Evolutionary conservation across 2,113 vertebrate genomes (phyloP).

Genomic region (Gadus macrocephalus): DNA sequence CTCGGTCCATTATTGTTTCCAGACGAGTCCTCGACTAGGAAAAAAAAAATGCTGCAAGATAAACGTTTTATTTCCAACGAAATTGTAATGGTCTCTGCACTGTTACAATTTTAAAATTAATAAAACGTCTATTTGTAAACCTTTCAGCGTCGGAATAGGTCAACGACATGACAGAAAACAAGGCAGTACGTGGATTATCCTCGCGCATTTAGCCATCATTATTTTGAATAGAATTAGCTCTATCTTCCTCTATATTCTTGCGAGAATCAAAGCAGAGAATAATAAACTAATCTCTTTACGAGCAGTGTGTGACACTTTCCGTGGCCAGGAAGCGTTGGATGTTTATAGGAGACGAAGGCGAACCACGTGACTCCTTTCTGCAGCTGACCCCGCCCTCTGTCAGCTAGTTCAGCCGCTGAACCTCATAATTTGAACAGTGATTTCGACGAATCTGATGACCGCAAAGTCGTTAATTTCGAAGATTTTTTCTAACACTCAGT

Average conservation of each 20-base stretch:
- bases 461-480: too few relatives aligned
- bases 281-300: too few relatives aligned
- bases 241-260: too few relatives aligned
- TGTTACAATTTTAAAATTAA: too few relatives aligned
- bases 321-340: neutral
- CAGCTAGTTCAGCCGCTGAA: slow-evolving; percentile 14
- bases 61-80: too few relatives aligned
- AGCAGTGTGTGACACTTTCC: neutral
- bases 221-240: neutral
- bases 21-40: neutral
- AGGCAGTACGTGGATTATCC: neutral
- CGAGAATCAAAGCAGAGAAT: too few relatives aligned
- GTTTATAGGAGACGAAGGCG: slow-evolving; percentile 42
- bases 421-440: too few relatives aligned
- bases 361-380: slow-evolving; percentile 46
- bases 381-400: slow-evolving; percentile 6
- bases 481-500: too few relatives aligned
- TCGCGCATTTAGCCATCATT: neutral
- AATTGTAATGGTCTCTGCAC: too few relatives aligned
- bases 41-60: neutral
- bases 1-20: slow-evolving; percentile 67
- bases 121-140: too few relatives aligned
- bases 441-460: neutral
- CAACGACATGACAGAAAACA: slow-evolving; percentile 30
- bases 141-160: slow-evolving; percentile 20